These are phyloP conservation scores for Catagonus wagneri DNA, from an alignment of 2,113 vertebrate species.

Conservation along the genomic window DNA sequence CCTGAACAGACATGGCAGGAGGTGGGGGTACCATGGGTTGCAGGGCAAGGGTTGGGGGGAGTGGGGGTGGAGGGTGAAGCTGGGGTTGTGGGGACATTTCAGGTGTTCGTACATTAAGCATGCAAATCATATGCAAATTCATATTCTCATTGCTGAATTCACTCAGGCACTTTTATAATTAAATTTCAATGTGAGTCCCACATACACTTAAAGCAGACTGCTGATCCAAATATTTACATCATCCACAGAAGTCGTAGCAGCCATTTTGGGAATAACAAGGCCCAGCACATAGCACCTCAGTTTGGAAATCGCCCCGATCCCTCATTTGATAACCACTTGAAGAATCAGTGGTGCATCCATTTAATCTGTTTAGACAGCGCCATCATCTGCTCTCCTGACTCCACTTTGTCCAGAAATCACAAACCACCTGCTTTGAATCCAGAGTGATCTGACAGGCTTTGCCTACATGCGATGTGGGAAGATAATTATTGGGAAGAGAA, in stretches of 20 bases:
- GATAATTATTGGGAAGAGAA: not conserved
- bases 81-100: not conserved
- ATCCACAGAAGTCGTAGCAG: slow-evolving; percentile 57
- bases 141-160: slow-evolving; percentile 62
- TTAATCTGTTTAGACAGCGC: not conserved
- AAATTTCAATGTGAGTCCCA: slow-evolving; percentile 46
- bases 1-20: slow-evolving; percentile 52
- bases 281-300: slow-evolving; percentile 55
- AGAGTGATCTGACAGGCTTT: not conserved
- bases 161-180: slow-evolving; percentile 61
- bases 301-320: not conserved
- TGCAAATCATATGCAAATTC: slow-evolving; percentile 76
- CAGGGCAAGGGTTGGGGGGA: not conserved
- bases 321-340: not conserved
- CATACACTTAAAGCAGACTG: slow-evolving; percentile 67
- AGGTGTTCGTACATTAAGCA: slow-evolving; percentile 65
- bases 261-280: slow-evolving; percentile 57
- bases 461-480: not conserved
- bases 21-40: not conserved
- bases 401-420: slow-evolving; percentile 45
- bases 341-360: not conserved
- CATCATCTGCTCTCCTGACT: slow-evolving; percentile 63
- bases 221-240: slow-evolving; percentile 65
- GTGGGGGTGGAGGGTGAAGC: slow-evolving; percentile 4
- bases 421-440: slow-evolving; percentile 46